Evolutionary conservation across 2,113 vertebrate species (phyloP), one percentile per base, ranked within the genome.

Genomic region (Cyanistes caeruleus): DNA sequence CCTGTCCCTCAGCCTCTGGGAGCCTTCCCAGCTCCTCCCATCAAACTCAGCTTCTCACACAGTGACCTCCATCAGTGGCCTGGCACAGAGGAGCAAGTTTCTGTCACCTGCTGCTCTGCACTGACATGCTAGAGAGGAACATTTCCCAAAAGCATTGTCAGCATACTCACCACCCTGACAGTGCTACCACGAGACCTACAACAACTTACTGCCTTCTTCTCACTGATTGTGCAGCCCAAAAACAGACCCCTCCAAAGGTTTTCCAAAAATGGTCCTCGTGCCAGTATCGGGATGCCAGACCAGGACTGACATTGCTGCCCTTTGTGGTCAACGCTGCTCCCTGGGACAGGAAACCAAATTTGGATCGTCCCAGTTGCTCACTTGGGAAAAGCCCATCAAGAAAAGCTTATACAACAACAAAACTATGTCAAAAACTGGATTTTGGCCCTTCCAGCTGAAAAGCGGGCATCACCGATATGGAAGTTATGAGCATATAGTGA

Each of bases 401-500:
- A 18, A 82, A 69, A 37, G 48, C 23, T 93, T 28, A 74, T 19
- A 48, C 37, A 94, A 59, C 64, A 58, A 83, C 0, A 0, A 25
- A 83, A 83, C 33, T 44, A 58, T 15, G 59, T 74, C 63, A 89
- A 59, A 88, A 74, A 74, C 63, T 49, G 51, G 86, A 69, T 77
- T 87, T 81, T 74, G 73, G 80, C 91, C 83, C 80, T 93, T 81
- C 22, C 67, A 85, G 72, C 25, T 80, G 68, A 77, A 90, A 77
- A 89, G 81, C 1, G 93, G 96, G 93, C 93, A 97, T 70, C 88
- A 19, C 56, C 33, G 88, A 89, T 94, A 95, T 91, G 84, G 94
- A 96, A 96, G 94, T 95, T 95, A 95, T 89, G 95, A 96, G 95
- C 91, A 86, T 91, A 94, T 55, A 96, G 91, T 64, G 93, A 94